Conservation (phyloP, 2,797 vertebrate genomes). For the Acanthurus lineatus region DNA sequence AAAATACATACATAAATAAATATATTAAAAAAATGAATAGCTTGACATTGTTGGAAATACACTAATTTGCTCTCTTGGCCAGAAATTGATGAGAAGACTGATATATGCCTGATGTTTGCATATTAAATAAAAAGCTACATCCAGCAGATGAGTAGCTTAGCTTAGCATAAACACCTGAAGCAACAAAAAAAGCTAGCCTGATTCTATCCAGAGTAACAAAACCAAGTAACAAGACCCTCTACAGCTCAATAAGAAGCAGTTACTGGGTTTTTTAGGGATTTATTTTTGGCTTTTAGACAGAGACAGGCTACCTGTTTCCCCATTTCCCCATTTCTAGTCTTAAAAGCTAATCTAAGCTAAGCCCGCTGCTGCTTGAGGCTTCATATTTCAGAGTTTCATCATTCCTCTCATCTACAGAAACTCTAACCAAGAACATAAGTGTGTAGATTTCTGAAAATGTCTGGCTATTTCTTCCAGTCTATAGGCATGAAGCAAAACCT, state of each 20-base stretch:
- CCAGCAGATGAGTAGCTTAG: background rate
- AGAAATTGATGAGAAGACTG: background rate
- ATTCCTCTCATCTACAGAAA: background rate
- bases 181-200: background rate
- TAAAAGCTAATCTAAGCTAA: background rate
- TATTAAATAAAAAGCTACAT: background rate
- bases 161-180: background rate
- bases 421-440: slow-evolving; percentile 2
- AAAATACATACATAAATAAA: too few species aligned
- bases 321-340: background rate
- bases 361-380: background rate
- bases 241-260: background rate
- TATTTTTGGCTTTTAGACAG: background rate
- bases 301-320: background rate
- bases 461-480: background rate
- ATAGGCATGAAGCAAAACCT: background rate
- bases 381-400: background rate
- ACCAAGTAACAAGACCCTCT: background rate
- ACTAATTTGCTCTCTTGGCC: background rate
- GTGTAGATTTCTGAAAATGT: background rate
- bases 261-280: background rate
- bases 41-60: background rate
- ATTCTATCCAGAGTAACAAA: background rate
- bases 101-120: background rate
- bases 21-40: too few species aligned